Conservation (phyloP, 1,140 invertebrate species). For the Solenopsis fugax region DNA sequence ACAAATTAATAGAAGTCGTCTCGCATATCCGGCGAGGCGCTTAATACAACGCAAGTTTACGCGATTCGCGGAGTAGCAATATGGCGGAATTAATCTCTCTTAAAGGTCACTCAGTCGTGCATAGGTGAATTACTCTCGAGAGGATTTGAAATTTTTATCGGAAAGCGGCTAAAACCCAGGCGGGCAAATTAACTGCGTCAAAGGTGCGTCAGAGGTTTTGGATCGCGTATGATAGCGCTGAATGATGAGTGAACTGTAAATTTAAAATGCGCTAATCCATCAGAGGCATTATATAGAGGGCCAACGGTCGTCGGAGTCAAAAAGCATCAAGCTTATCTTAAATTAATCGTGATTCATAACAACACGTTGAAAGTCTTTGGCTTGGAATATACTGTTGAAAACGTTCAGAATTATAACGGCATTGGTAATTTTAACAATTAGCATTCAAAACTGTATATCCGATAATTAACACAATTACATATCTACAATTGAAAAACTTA, state of each 20-base stretch:
- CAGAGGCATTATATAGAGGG: conserved; percentile 29
- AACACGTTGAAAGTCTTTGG: background rate
- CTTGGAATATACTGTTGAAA: conserved; percentile 1
- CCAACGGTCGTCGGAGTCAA: conserved; percentile 27
- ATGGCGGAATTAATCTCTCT: conserved; percentile 49
- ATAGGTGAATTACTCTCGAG: conserved; percentile 48
- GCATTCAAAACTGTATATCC: conserved; percentile 3
- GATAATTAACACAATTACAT: background rate
- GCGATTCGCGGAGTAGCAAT: conserved; percentile 43
- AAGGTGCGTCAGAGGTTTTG: background rate
- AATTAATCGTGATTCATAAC: conserved; percentile 54
- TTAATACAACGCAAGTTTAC: conserved; percentile 44
- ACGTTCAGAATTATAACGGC: conserved; percentile 13
- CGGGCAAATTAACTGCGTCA: conserved; percentile 46
- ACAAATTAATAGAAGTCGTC: conserved; percentile 51
- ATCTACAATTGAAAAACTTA: background rate
- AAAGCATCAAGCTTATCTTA: conserved; percentile 51
- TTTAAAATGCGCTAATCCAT: conserved; percentile 56
- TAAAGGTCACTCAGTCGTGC: conserved; percentile 53
- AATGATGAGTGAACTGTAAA: conserved; percentile 58
- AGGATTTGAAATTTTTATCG: conserved; percentile 56
- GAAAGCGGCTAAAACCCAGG: background rate
- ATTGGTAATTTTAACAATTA: background rate
- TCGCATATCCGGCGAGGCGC: conserved; percentile 34
- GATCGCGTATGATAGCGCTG: conserved; percentile 28